A percentile compares a stretch with the other conserved stretches of the same genome.
Evolutionary conservation across 2,797 vertebrate genomes (phyloP).

Genomic region (Enteromius fasciolatus): DNA sequence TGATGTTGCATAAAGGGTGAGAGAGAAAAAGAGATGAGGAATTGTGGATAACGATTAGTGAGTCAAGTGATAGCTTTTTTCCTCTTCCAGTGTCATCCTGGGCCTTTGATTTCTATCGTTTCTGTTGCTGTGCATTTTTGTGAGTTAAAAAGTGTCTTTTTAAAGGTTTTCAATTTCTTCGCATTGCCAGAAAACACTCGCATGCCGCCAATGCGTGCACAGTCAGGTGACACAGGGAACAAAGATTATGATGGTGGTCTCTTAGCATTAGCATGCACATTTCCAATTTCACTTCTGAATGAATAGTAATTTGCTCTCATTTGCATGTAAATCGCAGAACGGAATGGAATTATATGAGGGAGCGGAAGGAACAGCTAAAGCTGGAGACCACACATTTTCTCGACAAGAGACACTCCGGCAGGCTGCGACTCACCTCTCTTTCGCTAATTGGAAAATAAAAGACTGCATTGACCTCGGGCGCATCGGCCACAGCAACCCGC

Average conservation of each 20-base stretch:
- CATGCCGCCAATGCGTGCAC: neutral
- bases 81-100: neutral
- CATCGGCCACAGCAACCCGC: neutral
- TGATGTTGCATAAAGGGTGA: slow-evolving; percentile 1
- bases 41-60: slow-evolving; percentile 20
- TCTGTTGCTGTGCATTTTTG: neutral
- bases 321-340: slow-evolving; percentile 67
- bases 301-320: slow-evolving; percentile 61
- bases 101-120: neutral
- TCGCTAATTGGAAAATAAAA: slow-evolving; percentile 45
- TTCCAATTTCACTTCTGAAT: slow-evolving; percentile 54
- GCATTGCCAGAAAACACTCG: slow-evolving; percentile 1
- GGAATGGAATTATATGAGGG: slow-evolving; percentile 52
- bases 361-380: slow-evolving; percentile 35
- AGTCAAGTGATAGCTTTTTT: neutral
- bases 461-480: slow-evolving; percentile 28
- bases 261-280: slow-evolving; percentile 42
- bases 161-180: slow-evolving; percentile 9
- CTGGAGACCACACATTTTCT: slow-evolving; percentile 17
- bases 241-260: slow-evolving; percentile 30
- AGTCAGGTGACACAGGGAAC: slow-evolving; percentile 3
- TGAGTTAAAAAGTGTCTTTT: slow-evolving; percentile 23
- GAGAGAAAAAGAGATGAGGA: slow-evolving; percentile 5
- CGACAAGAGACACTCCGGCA: neutral
- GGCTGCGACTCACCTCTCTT: slow-evolving; percentile 24